Conservation (phyloP, 2,888 invertebrate genomes). For the Tubulanus polymorphus region DNA sequence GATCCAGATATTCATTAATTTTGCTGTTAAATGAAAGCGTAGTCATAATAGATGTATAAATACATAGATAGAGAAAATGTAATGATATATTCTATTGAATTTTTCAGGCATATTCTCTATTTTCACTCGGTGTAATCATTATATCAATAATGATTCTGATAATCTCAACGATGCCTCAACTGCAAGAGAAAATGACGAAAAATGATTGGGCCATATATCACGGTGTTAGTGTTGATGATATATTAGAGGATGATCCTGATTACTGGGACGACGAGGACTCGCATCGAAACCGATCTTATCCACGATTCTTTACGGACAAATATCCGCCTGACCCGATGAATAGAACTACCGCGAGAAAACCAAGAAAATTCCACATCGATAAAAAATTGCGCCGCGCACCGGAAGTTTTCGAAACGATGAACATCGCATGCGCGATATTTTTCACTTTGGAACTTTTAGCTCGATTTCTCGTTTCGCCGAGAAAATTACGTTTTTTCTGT, state of each 20-base stretch:
- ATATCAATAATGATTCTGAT: constrained; percentile 11
- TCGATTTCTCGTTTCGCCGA: constrained; percentile 27
- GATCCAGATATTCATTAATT: too few species aligned
- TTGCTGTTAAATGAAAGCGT: too few species aligned
- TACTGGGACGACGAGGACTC: too few species aligned
- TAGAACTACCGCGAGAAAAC: too few species aligned
- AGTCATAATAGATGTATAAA: too few species aligned
- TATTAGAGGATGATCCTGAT: neutral
- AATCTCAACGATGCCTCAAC: constrained; percentile 8
- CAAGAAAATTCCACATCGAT: too few species aligned
- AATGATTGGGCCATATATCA: neutral
- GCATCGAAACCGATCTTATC: too few species aligned
- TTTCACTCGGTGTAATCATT: constrained; percentile 10
- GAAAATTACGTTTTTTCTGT: constrained; percentile 22
- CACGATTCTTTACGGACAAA: too few species aligned
- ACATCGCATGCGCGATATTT: constrained; percentile 29
- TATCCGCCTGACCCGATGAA: too few species aligned
- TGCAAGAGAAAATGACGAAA: neutral
- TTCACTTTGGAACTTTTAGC: constrained; percentile 38
- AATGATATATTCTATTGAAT: neutral
- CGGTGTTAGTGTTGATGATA: neutral
- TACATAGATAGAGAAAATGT: too few species aligned
- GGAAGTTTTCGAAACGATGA: constrained; percentile 24
- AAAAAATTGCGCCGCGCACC: too few species aligned
- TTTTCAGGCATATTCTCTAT: constrained; percentile 9